phyloP scores from a whole-genome alignment of 2,888 invertebrate species.

The Scelioninae gen. 2 region DNA sequence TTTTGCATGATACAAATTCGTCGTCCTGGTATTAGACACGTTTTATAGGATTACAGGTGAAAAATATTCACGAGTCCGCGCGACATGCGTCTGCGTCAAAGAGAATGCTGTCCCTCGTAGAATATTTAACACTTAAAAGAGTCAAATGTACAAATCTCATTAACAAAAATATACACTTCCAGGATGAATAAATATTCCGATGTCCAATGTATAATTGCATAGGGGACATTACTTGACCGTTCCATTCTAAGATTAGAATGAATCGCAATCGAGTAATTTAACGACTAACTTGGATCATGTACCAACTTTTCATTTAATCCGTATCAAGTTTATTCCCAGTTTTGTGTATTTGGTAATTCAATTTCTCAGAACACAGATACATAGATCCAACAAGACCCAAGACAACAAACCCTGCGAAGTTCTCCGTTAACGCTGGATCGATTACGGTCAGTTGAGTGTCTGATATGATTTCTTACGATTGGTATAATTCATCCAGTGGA shows the following conservation, averaged over 20 bases:
- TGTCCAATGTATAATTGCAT: no score
- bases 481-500: constrained; percentile 35
- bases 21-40: constrained; percentile 33
- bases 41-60: constrained; percentile 56
- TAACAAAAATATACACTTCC: constrained; percentile 31
- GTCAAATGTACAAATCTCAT: constrained; percentile 43
- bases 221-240: no score
- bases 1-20: constrained; percentile 57
- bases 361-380: no score
- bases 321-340: no score
- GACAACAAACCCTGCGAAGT: no score
- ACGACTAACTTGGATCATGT: no score
- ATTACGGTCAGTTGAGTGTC: constrained; percentile 32
- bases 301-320: no score
- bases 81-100: constrained; percentile 50
- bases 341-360: no score
- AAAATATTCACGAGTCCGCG: constrained; percentile 38
- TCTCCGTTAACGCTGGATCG: constrained; percentile 11
- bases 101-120: constrained; percentile 40
- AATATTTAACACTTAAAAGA: constrained; percentile 54
- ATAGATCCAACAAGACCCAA: no score
- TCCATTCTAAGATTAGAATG: no score
- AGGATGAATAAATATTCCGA: constrained; percentile 28
- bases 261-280: no score
- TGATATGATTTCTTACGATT: constrained; percentile 14